phyloP scores from a whole-genome alignment of 2,113 vertebrate species.

The Macquaria ambigua region DNA sequence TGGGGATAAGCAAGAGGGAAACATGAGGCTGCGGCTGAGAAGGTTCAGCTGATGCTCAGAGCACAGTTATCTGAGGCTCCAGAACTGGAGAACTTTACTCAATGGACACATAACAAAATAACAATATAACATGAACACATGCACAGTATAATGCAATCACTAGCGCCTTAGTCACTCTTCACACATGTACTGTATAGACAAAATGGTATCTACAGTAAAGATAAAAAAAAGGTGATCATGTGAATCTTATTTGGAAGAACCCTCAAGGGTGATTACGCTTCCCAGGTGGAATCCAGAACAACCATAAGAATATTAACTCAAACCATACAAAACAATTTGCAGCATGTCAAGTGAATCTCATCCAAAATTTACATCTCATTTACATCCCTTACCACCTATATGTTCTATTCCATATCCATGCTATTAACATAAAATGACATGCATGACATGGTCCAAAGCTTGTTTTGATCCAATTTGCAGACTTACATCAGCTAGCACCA shows the following conservation, averaged over 20 bases:
- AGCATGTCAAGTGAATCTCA: not conserved
- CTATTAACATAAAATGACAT: not conserved
- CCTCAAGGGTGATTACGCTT: not conserved
- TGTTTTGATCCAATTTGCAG: not conserved
- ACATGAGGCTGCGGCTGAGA: not conserved
- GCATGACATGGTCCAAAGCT: too few relatives aligned
- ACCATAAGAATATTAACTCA: not conserved
- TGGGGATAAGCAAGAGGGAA: constrained; percentile 6
- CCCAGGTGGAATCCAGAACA: not conserved
- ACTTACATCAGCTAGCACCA: not conserved
- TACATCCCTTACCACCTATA: not conserved
- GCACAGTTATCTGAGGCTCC: constrained; percentile 17
- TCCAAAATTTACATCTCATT: not conserved
- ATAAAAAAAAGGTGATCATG: not conserved
- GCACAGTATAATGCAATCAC: not conserved
- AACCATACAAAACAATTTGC: not conserved
- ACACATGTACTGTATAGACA: not conserved
- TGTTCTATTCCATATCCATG: not conserved
- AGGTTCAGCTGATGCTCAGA: constrained; percentile 8
- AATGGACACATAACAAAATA: not conserved
- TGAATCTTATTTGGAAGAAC: not conserved
- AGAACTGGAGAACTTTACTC: not conserved
- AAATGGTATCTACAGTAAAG: not conserved
- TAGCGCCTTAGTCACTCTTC: not conserved
- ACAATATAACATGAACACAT: not conserved